Evolutionary conservation across 2,888 invertebrate species (phyloP).

Genomic region (Gandaritis pyraliata): DNA sequence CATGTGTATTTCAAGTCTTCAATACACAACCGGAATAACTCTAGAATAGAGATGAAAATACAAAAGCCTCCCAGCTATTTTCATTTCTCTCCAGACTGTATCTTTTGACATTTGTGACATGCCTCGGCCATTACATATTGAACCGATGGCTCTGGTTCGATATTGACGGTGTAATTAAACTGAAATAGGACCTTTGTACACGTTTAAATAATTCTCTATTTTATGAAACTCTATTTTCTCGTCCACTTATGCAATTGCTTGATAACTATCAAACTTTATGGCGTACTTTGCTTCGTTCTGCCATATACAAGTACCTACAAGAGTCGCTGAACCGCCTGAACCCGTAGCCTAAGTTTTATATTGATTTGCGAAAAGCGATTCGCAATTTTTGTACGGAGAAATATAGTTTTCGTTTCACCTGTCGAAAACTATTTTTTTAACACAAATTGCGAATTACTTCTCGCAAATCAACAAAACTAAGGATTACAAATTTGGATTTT

Average conservation of each 20-base stretch:
- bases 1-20: too few species aligned
- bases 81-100: neutral
- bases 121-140: conserved; percentile 25
- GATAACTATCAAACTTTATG: neutral
- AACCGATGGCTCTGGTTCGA: conserved; percentile 24
- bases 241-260: neutral
- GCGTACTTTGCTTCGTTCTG: neutral
- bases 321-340: too few species aligned
- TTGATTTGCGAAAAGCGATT: too few species aligned
- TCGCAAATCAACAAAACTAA: too few species aligned
- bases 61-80: conserved; percentile 9
- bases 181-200: conserved; percentile 16
- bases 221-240: neutral
- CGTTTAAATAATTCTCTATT: neutral
- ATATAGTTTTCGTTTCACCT: too few species aligned
- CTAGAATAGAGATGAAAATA: too few species aligned
- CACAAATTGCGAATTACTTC: too few species aligned
- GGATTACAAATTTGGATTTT: too few species aligned
- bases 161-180: conserved; percentile 32
- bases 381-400: too few species aligned
- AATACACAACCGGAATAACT: too few species aligned
- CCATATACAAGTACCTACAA: neutral
- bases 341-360: too few species aligned
- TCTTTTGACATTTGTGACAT: conserved; percentile 33
- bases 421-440: too few species aligned